These are phyloP conservation scores for Nyctibius grandis DNA, from an alignment of 2,797 vertebrate species.

Conservation along the genomic window DNA sequence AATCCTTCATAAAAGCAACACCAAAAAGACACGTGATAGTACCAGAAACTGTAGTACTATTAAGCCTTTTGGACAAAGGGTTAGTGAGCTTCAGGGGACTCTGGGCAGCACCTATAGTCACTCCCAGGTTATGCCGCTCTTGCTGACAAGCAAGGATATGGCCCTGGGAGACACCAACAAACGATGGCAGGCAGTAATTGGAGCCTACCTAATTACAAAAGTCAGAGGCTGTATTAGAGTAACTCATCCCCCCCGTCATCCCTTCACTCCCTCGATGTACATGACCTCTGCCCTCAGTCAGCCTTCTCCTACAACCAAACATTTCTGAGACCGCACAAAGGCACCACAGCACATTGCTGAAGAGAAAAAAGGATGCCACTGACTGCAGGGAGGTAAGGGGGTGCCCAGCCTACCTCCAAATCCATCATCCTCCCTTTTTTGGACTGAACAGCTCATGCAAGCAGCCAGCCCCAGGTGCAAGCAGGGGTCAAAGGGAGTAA, in stretches of 20 bases:
- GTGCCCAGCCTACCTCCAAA: neutral
- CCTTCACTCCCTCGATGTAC: neutral
- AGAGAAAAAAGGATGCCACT: neutral
- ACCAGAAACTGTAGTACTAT: neutral
- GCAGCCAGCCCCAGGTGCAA: neutral
- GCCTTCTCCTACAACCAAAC: neutral
- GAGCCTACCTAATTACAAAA: neutral
- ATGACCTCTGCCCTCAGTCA: neutral
- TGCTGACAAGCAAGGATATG: neutral
- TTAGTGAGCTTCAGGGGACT: neutral
- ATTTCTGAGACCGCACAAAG: neutral
- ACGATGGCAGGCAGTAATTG: neutral
- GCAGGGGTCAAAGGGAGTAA: neutral
- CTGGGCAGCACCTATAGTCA: neutral
- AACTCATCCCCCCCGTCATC: neutral
- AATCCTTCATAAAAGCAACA: neutral
- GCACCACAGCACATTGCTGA: neutral
- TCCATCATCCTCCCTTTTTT: rapidly evolving
- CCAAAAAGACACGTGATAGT: neutral
- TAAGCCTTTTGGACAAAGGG: neutral
- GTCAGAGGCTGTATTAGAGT: neutral
- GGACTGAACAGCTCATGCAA: neutral
- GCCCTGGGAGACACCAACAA: neutral
- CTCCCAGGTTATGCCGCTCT: neutral
- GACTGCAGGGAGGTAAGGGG: rapidly evolving